Percentiles rank a stretch among this genome's conserved stretches.
phyloP scores from a whole-genome alignment of 1,140 invertebrate genomes.

The Tetranychus cinnabarinus region DNA sequence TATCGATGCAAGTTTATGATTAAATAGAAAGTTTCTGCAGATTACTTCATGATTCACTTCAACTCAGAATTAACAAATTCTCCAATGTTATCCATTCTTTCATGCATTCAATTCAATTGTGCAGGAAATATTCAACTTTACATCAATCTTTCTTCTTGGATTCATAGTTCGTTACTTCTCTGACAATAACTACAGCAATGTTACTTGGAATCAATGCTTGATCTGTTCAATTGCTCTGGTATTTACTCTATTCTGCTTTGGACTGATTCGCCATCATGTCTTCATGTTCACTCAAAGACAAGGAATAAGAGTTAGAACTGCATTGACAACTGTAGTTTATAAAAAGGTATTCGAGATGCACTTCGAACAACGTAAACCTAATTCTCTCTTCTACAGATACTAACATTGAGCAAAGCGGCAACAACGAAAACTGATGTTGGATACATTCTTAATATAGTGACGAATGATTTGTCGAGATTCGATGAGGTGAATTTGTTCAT shows the following conservation, averaged over 20 bases:
- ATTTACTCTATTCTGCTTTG: not conserved
- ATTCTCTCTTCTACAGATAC: not conserved
- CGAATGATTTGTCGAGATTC: constrained; percentile 38
- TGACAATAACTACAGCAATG: not conserved
- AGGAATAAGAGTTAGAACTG: not conserved
- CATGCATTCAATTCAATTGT: no score
- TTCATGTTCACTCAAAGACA: not conserved
- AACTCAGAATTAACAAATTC: not conserved
- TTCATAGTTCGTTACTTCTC: not conserved
- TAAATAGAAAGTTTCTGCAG: not conserved
- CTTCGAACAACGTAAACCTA: not conserved
- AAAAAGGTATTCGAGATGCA: not conserved
- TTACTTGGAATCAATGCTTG: not conserved
- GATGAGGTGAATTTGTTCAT: not conserved
- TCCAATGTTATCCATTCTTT: not conserved
- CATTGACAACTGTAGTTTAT: not conserved
- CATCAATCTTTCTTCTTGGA: not conserved
- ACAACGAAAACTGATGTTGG: constrained; percentile 51
- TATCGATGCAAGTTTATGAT: not conserved
- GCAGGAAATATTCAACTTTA: not conserved
- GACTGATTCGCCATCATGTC: not conserved
- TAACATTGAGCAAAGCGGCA: constrained; percentile 29
- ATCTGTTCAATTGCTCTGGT: not conserved
- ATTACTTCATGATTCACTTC: no score
- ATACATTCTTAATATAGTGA: constrained; percentile 72